Conservation (phyloP, 1,140 invertebrate genomes). For the Drosophila pandora region DNA sequence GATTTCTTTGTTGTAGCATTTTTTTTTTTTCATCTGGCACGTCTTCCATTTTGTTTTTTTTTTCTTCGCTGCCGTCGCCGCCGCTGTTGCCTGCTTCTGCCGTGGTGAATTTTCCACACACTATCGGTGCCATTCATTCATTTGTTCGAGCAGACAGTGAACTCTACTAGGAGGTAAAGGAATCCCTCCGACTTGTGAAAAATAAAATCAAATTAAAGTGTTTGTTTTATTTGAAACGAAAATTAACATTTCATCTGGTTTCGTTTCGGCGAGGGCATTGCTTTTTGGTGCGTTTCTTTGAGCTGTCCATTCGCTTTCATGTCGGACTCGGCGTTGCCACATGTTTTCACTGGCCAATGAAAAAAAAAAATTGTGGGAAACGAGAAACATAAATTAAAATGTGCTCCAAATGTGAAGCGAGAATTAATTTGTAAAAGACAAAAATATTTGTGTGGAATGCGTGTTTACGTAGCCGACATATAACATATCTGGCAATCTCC, state of each 20-base stretch:
- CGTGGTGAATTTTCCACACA: conserved; percentile 74
- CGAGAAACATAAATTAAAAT: background rate
- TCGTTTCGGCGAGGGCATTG: conserved; percentile 61
- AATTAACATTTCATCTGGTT: conserved; percentile 33
- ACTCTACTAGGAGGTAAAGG: background rate
- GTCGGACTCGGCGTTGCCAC: conserved; percentile 68
- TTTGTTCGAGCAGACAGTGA: conserved; percentile 27
- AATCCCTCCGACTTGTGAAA: background rate
- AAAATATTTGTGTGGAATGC: background rate
- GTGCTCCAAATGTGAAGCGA: background rate
- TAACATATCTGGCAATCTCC: conserved; percentile 41
- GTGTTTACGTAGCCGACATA: conserved; percentile 14
- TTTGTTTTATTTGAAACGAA: conserved; percentile 26
- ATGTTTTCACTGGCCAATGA: conserved; percentile 40
- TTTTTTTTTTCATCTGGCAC: conserved; percentile 66
- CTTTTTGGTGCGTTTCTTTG: conserved; percentile 67
- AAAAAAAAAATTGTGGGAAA: conserved; percentile 15
- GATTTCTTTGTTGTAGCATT: conserved; percentile 74
- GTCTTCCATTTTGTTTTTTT: conserved; percentile 80
- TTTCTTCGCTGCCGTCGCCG: conserved; percentile 45
- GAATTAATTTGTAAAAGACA: background rate
- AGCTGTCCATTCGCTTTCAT: conserved; percentile 65
- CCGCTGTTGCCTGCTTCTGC: conserved; percentile 46
- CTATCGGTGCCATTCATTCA: conserved; percentile 63
- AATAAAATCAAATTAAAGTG: conserved; percentile 11